phyloP scores from a whole-genome alignment of 2,888 invertebrate species.

The Myathropa florea region DNA sequence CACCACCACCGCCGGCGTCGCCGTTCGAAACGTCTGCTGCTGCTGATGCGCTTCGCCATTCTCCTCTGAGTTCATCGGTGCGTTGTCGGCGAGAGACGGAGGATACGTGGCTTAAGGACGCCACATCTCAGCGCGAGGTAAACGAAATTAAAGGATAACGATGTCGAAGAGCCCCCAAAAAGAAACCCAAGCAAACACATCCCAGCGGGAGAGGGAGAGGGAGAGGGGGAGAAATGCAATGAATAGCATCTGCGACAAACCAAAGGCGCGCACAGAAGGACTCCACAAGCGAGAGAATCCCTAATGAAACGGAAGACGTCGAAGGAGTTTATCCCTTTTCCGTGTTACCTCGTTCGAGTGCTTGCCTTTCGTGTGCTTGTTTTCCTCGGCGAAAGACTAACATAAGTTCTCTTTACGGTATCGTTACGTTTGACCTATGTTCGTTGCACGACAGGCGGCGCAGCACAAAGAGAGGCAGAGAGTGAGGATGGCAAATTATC shows the following conservation, averaged over 20 bases:
- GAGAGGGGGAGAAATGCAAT: too few relatives aligned
- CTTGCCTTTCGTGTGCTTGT: constrained; percentile 5
- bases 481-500: constrained; percentile 16
- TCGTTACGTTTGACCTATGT: constrained; percentile 62
- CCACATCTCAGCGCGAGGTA: constrained; percentile 47
- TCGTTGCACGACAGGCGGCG: neutral
- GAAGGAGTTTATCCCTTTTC: neutral
- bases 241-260: constrained; percentile 63
- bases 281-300: constrained; percentile 29
- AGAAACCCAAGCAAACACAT: constrained; percentile 39
- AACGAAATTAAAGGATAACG: constrained; percentile 70
- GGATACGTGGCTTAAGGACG: constrained; percentile 33
- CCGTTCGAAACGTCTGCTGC: constrained; percentile 5
- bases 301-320: constrained; percentile 62
- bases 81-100: neutral
- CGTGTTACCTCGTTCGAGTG: too few relatives aligned
- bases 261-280: neutral
- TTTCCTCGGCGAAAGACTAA: constrained; percentile 19
- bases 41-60: constrained; percentile 9
- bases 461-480: neutral
- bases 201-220: constrained; percentile 21
- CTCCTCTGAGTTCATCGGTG: too few relatives aligned
- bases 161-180: constrained; percentile 49
- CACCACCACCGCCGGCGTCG: too few relatives aligned
- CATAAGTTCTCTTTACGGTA: constrained; percentile 43